Percentiles rank a stretch among this genome's conserved stretches.
Evolutionary conservation across 2,113 vertebrate species (phyloP).

Genomic region (Entomyzon cyanotis): DNA sequence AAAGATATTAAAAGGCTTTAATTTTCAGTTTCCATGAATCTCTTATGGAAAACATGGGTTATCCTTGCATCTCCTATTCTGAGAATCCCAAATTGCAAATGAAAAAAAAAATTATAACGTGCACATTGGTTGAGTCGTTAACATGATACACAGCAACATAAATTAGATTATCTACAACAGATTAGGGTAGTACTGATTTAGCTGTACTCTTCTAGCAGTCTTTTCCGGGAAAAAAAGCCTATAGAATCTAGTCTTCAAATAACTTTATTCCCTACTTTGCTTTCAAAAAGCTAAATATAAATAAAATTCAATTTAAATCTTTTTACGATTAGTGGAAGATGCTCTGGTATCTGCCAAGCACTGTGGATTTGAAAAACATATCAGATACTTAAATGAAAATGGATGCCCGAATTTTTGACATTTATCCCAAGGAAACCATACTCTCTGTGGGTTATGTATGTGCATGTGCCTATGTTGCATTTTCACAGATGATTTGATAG

Average conservation of each 20-base stretch:
- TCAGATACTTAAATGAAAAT: neutral
- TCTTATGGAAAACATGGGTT: constrained; percentile 67
- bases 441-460: neutral
- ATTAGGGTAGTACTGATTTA: constrained; percentile 37
- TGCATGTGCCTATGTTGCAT: neutral
- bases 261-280: neutral
- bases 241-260: neutral
- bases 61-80: constrained; percentile 50
- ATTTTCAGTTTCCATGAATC: constrained; percentile 74
- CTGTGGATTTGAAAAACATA: neutral
- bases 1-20: constrained; percentile 77
- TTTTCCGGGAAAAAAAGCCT: constrained; percentile 18
- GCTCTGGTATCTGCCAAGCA: neutral
- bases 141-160: constrained; percentile 34
- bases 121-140: constrained; percentile 58
- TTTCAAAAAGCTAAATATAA: constrained; percentile 20
- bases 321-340: neutral
- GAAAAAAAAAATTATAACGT: constrained; percentile 51
- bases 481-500: constrained; percentile 23
- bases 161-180: constrained; percentile 57
- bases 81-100: constrained; percentile 62
- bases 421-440: neutral
- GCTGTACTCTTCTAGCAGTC: neutral
- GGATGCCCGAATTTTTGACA: neutral
- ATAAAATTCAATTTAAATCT: neutral